Conservation (phyloP, 2,797 vertebrate genomes). For the Coranthus polyacanthus region DNA sequence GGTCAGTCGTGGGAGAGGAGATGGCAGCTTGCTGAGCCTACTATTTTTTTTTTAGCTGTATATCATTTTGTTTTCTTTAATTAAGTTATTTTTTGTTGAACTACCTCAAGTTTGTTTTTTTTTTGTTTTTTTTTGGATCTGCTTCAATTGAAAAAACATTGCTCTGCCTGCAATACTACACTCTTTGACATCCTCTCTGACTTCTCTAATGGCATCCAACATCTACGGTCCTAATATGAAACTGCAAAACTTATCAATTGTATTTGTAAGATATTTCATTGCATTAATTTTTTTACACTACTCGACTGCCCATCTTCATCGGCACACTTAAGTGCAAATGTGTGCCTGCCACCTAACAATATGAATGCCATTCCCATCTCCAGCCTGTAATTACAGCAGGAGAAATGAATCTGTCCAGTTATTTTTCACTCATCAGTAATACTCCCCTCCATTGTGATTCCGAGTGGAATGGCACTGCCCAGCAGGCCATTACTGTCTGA, state of each 20-base stretch:
- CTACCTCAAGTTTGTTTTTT: not conserved
- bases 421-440: constrained; percentile 81
- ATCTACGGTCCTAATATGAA: too few relatives aligned
- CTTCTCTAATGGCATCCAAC: too few relatives aligned
- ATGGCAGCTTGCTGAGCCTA: too few relatives aligned
- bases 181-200: not conserved
- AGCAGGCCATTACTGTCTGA: constrained; percentile 77
- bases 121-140: constrained; percentile 12
- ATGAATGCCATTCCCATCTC: constrained; percentile 72
- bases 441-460: constrained; percentile 78
- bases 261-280: constrained; percentile 37
- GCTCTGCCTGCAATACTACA: not conserved
- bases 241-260: not conserved
- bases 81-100: not conserved
- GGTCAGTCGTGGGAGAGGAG: not conserved
- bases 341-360: constrained; percentile 60
- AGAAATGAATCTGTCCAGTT: constrained; percentile 80
- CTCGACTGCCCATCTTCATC: constrained; percentile 38
- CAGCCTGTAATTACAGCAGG: constrained; percentile 79
- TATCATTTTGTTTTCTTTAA: too few relatives aligned
- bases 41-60: too few relatives aligned
- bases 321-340: constrained; percentile 71
- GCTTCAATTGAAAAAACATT: not conserved
- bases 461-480: constrained; percentile 74
- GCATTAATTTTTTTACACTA: constrained; percentile 23